Percentiles rank a stretch among this genome's conserved stretches.
phyloP scores from a whole-genome alignment of 2,888 invertebrate species.

The Candidula unifasciata region DNA sequence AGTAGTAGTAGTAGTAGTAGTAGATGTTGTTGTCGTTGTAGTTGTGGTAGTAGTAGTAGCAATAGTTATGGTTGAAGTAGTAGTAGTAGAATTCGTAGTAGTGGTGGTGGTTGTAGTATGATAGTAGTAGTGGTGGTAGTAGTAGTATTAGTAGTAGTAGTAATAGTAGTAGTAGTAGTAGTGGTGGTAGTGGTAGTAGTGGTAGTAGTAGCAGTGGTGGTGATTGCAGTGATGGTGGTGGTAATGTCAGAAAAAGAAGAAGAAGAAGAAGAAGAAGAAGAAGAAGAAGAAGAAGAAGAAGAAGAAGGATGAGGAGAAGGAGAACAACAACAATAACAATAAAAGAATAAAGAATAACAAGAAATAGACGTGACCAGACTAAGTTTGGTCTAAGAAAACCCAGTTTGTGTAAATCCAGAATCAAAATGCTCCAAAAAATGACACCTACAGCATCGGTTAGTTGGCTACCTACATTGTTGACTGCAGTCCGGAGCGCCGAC shows the following conservation, averaged over 20 bases:
- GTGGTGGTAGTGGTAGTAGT: not conserved
- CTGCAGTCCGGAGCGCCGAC: too few relatives aligned
- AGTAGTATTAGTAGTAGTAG: too few relatives aligned
- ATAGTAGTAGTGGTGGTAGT: not conserved
- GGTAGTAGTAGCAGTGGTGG: not conserved
- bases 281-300: not conserved
- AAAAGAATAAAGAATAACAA: not conserved
- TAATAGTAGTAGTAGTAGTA: too few relatives aligned
- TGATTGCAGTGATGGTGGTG: too few relatives aligned
- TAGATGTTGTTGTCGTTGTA: not conserved
- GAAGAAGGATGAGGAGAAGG: constrained; percentile 13
- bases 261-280: not conserved
- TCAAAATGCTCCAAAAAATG: too few relatives aligned
- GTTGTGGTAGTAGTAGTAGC: not conserved
- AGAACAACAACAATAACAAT: constrained; percentile 3
- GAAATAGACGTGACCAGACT: not conserved
- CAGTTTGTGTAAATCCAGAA: too few relatives aligned
- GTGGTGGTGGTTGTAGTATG: not conserved
- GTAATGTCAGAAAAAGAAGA: too few relatives aligned
- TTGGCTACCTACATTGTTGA: too few relatives aligned
- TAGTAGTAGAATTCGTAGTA: not conserved
- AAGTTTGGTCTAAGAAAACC: not conserved
- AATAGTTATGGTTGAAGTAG: constrained; percentile 8
- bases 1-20: not conserved
- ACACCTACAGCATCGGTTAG: too few relatives aligned